phyloP scores from a whole-genome alignment of 2,113 vertebrate genomes.

The Dasypus novemcinctus region DNA sequence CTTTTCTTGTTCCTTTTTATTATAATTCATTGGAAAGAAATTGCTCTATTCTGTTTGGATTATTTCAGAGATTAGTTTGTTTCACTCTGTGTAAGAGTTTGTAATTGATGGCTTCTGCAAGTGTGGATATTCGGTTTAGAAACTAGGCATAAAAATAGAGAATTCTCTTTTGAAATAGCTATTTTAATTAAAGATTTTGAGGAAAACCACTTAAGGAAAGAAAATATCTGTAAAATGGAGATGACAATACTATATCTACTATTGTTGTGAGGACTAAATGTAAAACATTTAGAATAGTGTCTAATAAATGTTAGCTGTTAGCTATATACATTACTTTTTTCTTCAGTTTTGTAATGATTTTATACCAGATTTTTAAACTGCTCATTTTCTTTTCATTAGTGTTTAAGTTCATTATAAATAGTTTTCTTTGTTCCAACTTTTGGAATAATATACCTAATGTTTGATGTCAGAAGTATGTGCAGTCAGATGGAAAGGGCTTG shows the following conservation, averaged over 20 bases:
- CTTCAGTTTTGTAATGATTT: not conserved
- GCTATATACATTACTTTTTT: not conserved
- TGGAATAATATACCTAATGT: not conserved
- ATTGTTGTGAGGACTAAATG: not conserved
- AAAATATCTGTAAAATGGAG: not conserved
- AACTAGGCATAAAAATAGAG: not conserved
- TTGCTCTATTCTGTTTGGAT: not conserved
- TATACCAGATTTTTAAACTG: not conserved
- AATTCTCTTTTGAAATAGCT: constrained; percentile 12
- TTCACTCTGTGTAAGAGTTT: not conserved
- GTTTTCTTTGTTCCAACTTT: constrained; percentile 35
- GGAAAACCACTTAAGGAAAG: not conserved
- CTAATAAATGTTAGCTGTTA: not conserved
- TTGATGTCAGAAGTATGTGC: constrained; percentile 23
- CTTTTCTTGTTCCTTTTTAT: not conserved
- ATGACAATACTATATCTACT: not conserved
- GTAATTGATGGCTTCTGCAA: not conserved
- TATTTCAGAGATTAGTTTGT: constrained; percentile 39
- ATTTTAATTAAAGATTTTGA: constrained; percentile 30
- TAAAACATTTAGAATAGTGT: not conserved
- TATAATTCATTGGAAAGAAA: not conserved
- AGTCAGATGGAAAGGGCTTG: not conserved
- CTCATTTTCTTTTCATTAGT: constrained; percentile 16
- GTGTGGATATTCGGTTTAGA: not conserved
- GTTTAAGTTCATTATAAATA: not conserved